Evolutionary conservation across 2,888 invertebrate genomes (phyloP).

Genomic region (Lucinisca nassula): DNA sequence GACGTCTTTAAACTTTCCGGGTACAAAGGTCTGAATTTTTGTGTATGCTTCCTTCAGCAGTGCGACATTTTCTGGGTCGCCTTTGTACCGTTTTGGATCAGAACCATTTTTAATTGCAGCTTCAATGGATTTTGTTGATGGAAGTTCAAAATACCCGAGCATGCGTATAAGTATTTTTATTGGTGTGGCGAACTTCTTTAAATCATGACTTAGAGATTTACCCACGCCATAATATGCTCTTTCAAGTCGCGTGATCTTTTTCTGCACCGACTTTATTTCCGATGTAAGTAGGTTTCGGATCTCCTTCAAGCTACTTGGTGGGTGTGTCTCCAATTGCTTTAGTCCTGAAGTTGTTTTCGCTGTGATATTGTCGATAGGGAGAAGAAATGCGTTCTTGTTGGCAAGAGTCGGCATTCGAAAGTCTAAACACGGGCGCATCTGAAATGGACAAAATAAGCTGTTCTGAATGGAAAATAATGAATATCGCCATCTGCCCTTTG

Average conservation of each 20-base stretch:
- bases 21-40: conserved; percentile 80
- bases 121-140: conserved; percentile 76
- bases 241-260: conserved; percentile 78
- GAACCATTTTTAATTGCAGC: conserved; percentile 74
- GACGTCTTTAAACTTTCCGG: conserved; percentile 75
- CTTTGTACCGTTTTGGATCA: conserved; percentile 77
- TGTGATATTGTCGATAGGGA: conserved; percentile 68
- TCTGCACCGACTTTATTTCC: conserved; percentile 74
- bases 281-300: conserved; percentile 71
- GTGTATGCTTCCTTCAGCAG: conserved; percentile 78
- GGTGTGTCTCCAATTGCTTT: conserved; percentile 68
- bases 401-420: conserved; percentile 83
- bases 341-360: conserved; percentile 62
- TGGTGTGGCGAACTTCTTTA: conserved; percentile 74
- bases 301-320: conserved; percentile 77
- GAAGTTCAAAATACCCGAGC: conserved; percentile 76
- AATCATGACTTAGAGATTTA: conserved; percentile 75
- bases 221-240: conserved; percentile 81
- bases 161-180: conserved; percentile 78
- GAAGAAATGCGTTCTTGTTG: conserved; percentile 74
- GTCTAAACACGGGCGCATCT: conserved; percentile 81
- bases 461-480: no score
- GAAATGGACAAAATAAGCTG: conserved; percentile 41
- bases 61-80: conserved; percentile 73
- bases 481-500: no score